Evolutionary conservation across 2,797 vertebrate genomes (phyloP).

Genomic region (Morelia viridis): DNA sequence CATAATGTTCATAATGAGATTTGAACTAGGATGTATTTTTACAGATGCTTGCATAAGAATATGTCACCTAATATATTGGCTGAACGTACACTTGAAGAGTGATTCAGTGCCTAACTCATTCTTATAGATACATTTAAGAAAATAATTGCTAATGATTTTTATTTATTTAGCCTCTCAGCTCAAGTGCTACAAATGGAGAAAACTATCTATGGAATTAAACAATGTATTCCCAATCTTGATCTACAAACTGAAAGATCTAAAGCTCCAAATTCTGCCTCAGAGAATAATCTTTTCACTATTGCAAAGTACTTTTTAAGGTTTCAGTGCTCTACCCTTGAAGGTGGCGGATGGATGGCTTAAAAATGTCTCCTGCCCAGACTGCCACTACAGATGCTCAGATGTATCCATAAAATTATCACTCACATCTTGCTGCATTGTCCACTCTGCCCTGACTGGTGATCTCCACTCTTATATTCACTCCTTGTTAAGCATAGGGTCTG

Average conservation of each 20-base stretch:
- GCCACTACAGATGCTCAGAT: not conserved
- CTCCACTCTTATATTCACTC: not conserved
- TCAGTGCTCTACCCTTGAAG: not conserved
- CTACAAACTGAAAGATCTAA: not conserved
- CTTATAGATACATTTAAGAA: not conserved
- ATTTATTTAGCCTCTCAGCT: not conserved
- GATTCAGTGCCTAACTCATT: not conserved
- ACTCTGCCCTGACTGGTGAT: not conserved
- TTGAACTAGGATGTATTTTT: not conserved
- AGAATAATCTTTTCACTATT: not conserved
- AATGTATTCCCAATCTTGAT: not conserved
- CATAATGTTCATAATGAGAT: not conserved
- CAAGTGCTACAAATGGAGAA: not conserved
- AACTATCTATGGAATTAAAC: not conserved
- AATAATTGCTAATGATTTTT: not conserved
- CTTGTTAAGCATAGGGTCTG: not conserved
- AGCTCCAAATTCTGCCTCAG: not conserved
- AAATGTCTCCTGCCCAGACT: not conserved
- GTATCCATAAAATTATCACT: not conserved
- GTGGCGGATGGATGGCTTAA: not conserved
- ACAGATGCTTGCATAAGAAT: not conserved
- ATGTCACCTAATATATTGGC: not conserved
- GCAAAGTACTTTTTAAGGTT: not conserved
- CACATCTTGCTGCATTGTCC: not conserved
- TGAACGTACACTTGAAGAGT: not conserved